Conservation (phyloP, 2,113 vertebrate species). For the Hiodon tergisus region DNA sequence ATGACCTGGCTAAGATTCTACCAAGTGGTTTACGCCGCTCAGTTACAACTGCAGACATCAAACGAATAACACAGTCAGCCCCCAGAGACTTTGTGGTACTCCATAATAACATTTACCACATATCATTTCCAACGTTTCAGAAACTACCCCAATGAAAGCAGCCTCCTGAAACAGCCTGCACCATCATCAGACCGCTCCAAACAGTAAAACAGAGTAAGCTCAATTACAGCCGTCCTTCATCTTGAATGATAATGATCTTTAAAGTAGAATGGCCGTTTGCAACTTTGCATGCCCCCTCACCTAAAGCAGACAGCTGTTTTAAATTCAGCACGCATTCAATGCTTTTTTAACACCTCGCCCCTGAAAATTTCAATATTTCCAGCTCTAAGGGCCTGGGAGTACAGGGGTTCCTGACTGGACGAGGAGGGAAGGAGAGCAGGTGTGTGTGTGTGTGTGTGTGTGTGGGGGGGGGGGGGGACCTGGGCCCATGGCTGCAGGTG, state of each 20-base stretch:
- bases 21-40: not conserved
- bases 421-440: not conserved
- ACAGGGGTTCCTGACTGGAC: not conserved
- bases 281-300: too few species aligned
- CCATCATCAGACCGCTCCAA: not conserved
- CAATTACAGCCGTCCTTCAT: not conserved
- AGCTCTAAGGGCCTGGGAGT: not conserved
- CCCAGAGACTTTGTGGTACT: not conserved
- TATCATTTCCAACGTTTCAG: not conserved
- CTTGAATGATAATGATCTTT: not conserved
- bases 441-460: conserved; percentile 14
- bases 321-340: too few species aligned
- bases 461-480: not conserved
- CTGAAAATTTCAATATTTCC: not conserved
- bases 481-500: not conserved
- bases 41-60: not conserved
- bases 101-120: not conserved
- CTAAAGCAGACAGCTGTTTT: too few species aligned
- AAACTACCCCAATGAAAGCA: not conserved
- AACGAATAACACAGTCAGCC: not conserved
- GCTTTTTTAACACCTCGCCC: not conserved
- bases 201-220: not conserved
- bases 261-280: not conserved
- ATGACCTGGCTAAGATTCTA: not conserved
- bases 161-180: not conserved